Base-by-base conservation (phyloP, 2,888 invertebrate genomes). In the Zaprionus bogoriensis region DNA sequence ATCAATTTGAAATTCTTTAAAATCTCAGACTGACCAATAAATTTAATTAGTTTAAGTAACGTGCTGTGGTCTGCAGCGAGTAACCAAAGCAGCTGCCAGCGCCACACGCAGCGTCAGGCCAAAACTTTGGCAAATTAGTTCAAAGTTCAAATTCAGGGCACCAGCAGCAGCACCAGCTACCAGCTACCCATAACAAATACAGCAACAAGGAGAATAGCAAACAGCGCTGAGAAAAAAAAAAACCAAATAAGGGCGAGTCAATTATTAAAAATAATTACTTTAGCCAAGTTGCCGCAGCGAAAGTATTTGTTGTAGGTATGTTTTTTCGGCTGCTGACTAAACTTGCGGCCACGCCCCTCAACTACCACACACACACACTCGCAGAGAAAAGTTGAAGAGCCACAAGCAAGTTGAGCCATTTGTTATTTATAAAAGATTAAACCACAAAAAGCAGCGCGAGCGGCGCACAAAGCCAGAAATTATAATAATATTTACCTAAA, bases 241-340 rank as follows among this genome's bases (percentile, higher is more conserved):
- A 59, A 22, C 42, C 75, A 65, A 86, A 77, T 75, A 73, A 64
- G 59, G 44, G 46, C 80, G 66, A 87, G 87, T 82, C 87, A 82
- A 82, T 82, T 87, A 82, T 82, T 82, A 85, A 87, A 82, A 79
- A 82, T 82, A 82, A 82, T 82, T 87, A 82, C 82, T 87, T 82
- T 82, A 65, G 80, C 77, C 77, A 78, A 86, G 81, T 86, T 80
- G 60, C 51, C 58, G 51, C 62, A 62, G 45, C 50, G 32, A 50
- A 64, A 52, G 50, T 59, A 77, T 80, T 74, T 74, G 69, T 59
- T 48, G 47, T 23, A 10, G 20, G 27, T 28, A 44, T 44, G 19
- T 27, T 38, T 30, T 36, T 54, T 17, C 19, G 32, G 7, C 27
- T n/a, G 36, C 25, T 52, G 23, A 42, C 48, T 54, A 44, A 55